Percentiles rank a stretch among this genome's conserved stretches.
Conservation (phyloP, 2,797 vertebrate genomes). For the Mus caroli region DNA sequence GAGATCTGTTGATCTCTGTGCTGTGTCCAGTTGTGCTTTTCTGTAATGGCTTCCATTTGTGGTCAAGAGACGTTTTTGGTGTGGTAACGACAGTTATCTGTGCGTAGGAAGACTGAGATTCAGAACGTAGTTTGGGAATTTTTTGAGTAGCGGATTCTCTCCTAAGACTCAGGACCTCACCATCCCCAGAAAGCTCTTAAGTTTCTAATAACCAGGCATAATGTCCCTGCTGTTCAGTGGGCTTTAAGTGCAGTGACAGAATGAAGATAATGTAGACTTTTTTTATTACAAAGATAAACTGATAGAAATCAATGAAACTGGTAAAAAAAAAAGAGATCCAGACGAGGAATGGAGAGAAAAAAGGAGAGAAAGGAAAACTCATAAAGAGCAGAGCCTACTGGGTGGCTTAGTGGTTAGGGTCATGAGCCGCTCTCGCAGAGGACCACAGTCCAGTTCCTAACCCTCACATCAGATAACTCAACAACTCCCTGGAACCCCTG, state of each 20-base stretch:
- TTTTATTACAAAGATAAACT: not conserved
- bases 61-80: not conserved
- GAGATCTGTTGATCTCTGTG: not conserved
- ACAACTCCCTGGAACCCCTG: not conserved
- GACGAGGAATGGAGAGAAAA: not conserved
- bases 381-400: not conserved
- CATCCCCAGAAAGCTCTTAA: not conserved
- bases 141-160: not conserved
- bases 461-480: not conserved
- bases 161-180: not conserved
- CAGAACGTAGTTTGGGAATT: not conserved
- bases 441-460: not conserved
- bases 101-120: not conserved
- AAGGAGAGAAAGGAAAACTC: not conserved
- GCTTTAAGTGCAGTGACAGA: not conserved
- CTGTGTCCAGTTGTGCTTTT: not conserved
- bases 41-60: not conserved
- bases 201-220: not conserved
- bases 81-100: no score
- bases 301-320: not conserved
- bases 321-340: not conserved
- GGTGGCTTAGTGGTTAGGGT: not conserved
- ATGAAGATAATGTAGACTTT: not conserved
- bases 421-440: not conserved
- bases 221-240: not conserved